phyloP scores from a whole-genome alignment of 1,140 invertebrate genomes.

The Calephelis virginiensis region DNA sequence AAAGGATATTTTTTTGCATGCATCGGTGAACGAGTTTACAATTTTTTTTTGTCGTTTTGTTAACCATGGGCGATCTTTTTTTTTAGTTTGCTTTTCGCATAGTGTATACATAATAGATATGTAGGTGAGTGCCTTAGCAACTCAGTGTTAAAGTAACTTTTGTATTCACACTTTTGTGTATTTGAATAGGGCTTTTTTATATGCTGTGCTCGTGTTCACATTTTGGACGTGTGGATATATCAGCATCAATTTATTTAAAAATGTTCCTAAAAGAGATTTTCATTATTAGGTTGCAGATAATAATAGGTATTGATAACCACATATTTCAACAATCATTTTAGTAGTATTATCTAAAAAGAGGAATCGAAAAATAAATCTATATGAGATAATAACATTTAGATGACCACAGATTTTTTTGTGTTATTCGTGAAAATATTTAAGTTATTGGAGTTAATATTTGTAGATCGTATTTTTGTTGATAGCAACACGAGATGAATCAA shows the following conservation, averaged over 20 bases:
- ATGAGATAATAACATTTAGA: too few species aligned
- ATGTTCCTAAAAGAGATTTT: neutral
- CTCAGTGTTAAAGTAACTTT: conserved; percentile 62
- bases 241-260: conserved; percentile 2
- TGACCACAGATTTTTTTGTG: too few species aligned
- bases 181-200: conserved; percentile 33
- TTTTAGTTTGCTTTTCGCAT: conserved; percentile 53
- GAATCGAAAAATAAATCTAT: too few species aligned
- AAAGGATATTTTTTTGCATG: conserved; percentile 65
- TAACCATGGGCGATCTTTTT: conserved; percentile 33
- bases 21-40: conserved; percentile 61
- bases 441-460: too few species aligned
- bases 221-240: conserved; percentile 31
- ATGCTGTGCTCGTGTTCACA: conserved; percentile 8
- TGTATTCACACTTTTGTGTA: conserved; percentile 48
- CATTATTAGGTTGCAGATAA: too few species aligned
- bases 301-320: too few species aligned
- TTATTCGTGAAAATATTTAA: too few species aligned
- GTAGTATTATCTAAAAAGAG: too few species aligned
- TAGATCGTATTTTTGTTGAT: too few species aligned
- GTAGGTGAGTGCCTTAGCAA: conserved; percentile 76
- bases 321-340: too few species aligned
- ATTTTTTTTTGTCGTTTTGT: conserved; percentile 43
- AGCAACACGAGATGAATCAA: too few species aligned
- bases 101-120: conserved; percentile 57